These are phyloP conservation scores for Passer montanus DNA, from an alignment of 2,113 vertebrate genomes.

Conservation along the genomic window DNA sequence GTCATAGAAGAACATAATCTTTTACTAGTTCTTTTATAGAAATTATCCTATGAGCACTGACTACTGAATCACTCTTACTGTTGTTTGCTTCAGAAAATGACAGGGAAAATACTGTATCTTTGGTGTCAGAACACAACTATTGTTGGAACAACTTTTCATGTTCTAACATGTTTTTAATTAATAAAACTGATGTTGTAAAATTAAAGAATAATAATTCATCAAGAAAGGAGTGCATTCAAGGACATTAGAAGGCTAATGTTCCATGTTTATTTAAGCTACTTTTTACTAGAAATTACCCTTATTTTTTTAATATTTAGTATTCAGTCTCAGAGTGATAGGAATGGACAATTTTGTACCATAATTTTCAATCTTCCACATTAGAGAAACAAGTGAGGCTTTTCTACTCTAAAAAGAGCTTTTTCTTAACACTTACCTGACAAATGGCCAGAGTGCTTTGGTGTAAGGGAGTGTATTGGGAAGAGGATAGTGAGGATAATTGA, in stretches of 20 bases:
- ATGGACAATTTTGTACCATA: background rate
- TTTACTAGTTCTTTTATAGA: background rate
- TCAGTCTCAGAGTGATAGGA: background rate
- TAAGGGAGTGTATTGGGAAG: background rate
- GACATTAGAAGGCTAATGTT: background rate
- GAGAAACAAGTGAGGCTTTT: background rate
- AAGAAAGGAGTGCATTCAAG: background rate
- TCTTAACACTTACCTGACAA: background rate
- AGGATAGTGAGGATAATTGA: background rate
- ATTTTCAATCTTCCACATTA: background rate
- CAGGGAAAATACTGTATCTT: background rate
- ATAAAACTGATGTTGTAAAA: background rate
- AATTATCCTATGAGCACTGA: background rate
- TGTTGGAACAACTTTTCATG: background rate
- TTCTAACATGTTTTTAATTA: background rate
- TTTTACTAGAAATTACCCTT: background rate
- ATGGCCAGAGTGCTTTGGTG: background rate
- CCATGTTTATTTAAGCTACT: background rate
- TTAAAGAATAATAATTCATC: background rate
- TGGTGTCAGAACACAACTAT: background rate
- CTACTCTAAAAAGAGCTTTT: background rate
- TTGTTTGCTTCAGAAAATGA: background rate
- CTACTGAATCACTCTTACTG: background rate
- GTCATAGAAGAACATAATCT: background rate
- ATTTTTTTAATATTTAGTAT: background rate